Evolutionary conservation across 1,140 invertebrate genomes (phyloP), one percentile per base, ranked within the genome.

Genomic region (Nasonia vitripennis): DNA sequence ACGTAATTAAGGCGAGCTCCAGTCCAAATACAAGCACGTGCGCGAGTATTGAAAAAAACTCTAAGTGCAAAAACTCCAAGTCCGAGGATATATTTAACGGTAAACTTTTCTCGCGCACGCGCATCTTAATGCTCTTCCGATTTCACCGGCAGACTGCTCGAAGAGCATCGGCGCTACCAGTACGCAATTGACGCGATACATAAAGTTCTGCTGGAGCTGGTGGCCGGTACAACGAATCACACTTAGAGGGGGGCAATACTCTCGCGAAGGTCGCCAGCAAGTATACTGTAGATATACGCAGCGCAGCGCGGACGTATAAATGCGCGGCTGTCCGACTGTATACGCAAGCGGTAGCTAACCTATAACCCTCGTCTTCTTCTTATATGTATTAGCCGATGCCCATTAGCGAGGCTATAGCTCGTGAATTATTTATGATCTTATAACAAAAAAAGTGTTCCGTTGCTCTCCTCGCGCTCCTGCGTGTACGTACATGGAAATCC

Each of bases 181-280:
- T 86, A 75, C 85, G 81, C 90, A 90, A 91, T 90, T 90, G 89
- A 91, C 89, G 88, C 88, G 87, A 88, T 88, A 91, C 89, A 91
- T 89, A 92, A 92, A 75, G 87, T 86, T 86, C 84, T 62, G 9
- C 75, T 5, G 75, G 34, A 23, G 75, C 20, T 51, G 11, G 67
- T 48, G 83, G 87, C 87, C 87, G 87, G 79, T 91, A 92, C 92
- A 92, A 84, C 90, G 90, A 92, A 92, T 87, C 87, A 92, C 92
- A 92, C 92, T 92, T 92, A 92, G 90, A 86, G 88, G 68, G 23
- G 55, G 78, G 70, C n/a, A 20, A 82, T 48, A 73, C 68, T 73
- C 68, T 12, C 23, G 55, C n/a, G 31, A 68, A 78, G 55, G 82
- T 78, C 55, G 62, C 74, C 9, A n/a, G 55, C 5, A 20, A 7